A percentile compares a stretch with the other conserved stretches of the same genome.
Conservation (phyloP, 2,113 vertebrate species). For the Sinocyclocheilus anshuiensis region DNA sequence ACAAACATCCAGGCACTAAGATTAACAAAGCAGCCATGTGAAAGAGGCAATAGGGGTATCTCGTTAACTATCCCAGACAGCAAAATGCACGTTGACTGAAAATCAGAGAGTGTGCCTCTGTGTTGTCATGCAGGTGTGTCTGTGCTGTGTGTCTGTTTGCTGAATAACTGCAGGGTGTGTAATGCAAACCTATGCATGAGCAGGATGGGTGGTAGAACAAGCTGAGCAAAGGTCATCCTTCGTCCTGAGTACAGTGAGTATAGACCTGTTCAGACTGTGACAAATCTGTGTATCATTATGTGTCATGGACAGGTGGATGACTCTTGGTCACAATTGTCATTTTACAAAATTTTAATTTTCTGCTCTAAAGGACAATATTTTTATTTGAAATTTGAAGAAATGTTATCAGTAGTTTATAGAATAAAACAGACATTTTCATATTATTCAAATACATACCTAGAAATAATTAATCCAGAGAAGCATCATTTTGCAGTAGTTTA, state of each 20-base stretch:
- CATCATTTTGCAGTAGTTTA: too few species aligned
- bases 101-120: neutral
- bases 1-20: slow-evolving; percentile 5
- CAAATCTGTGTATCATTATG: neutral
- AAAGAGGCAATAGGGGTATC: neutral
- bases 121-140: slow-evolving; percentile 57
- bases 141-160: slow-evolving; percentile 52
- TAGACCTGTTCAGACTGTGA: neutral
- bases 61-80: neutral
- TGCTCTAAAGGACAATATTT: neutral
- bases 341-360: neutral
- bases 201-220: slow-evolving; percentile 62
- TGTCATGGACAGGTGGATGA: neutral
- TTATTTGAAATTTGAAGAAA: neutral
- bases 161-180: slow-evolving; percentile 63
- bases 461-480: neutral
- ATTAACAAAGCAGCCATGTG: slow-evolving; percentile 4
- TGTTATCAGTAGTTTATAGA: too few species aligned
- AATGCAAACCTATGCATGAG: slow-evolving; percentile 63
- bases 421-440: too few species aligned
- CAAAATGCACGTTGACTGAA: neutral
- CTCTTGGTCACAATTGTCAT: neutral
- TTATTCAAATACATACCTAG: neutral
- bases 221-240: slow-evolving; percentile 32
- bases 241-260: slow-evolving; percentile 33